Evolutionary conservation across 2,113 vertebrate species (phyloP).

Genomic region (Lepus timidus): DNA sequence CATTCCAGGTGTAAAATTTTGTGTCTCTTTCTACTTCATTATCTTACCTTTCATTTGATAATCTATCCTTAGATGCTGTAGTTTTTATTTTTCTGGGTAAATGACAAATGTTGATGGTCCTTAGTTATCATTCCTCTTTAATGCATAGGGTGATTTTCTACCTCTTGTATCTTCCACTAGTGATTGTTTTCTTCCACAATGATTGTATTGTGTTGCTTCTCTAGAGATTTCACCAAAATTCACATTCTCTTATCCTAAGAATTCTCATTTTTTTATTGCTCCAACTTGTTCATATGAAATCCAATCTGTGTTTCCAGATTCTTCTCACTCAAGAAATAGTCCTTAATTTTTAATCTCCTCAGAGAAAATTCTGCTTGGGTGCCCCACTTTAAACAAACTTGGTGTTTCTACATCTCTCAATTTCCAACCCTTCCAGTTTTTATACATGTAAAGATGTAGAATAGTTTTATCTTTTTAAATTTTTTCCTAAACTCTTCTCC

Average conservation of each 20-base stretch:
- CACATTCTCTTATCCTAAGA: not conserved
- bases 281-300: not conserved
- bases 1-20: not conserved
- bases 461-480: not conserved
- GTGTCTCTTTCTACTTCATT: not conserved
- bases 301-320: not conserved
- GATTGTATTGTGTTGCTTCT: not conserved
- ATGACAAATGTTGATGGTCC: not conserved
- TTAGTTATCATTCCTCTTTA: not conserved
- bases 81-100: not conserved
- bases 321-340: not conserved
- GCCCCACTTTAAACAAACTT: not conserved
- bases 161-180: not conserved
- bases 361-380: not conserved
- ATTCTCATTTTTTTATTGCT: not conserved
- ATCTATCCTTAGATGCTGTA: not conserved
- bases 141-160: not conserved
- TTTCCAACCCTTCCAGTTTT: not conserved
- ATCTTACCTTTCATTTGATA: not conserved
- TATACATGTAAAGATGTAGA: not conserved
- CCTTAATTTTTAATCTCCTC: not conserved
- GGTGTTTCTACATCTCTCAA: not conserved
- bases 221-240: not conserved
- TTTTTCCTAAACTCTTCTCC: not conserved
- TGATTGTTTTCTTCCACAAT: not conserved